Percentiles rank a stretch among this genome's conserved stretches.
Conservation (phyloP, 2,797 vertebrate species). For the Enteromius paludinosus region DNA sequence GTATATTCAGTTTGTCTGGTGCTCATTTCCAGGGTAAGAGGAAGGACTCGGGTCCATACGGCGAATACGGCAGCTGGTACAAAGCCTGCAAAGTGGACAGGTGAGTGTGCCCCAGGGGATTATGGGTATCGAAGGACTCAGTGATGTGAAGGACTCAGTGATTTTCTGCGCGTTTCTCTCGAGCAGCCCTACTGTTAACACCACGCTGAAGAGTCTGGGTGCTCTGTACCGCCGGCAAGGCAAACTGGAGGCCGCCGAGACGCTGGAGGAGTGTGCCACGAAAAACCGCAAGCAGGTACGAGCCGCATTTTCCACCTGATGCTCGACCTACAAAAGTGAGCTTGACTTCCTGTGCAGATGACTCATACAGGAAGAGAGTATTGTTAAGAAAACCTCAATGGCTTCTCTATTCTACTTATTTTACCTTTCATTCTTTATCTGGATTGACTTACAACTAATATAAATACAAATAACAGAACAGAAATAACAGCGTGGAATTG, state of each 20-base stretch:
- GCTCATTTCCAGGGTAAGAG: conserved; percentile 76
- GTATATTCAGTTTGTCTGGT: neutral
- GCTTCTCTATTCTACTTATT: neutral
- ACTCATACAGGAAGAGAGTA: conserved; percentile 5
- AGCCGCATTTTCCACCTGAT: neutral
- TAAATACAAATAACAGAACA: too few relatives aligned
- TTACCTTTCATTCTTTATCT: neutral
- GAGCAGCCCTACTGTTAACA: conserved; percentile 87
- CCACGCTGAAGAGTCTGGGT: conserved; percentile 87
- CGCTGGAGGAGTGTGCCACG: conserved; percentile 87
- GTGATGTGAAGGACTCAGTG: neutral
- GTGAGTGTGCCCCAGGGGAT: conserved; percentile 66
- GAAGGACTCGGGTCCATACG: conserved; percentile 79
- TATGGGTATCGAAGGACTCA: neutral
- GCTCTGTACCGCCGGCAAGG: conserved; percentile 90
- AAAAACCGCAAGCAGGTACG: conserved; percentile 88
- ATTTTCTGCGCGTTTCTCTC: neutral
- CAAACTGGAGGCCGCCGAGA: conserved; percentile 89
- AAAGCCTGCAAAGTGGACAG: conserved; percentile 93
- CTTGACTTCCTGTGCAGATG: neutral
- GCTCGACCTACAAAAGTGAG: neutral
- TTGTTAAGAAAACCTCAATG: neutral
- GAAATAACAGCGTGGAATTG: neutral
- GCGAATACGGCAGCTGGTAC: conserved; percentile 91
- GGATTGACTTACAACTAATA: neutral